A percentile compares a stretch with the other conserved stretches of the same genome.
Evolutionary conservation across 2,888 invertebrate species (phyloP).

Genomic region (Campaea margaritaria): DNA sequence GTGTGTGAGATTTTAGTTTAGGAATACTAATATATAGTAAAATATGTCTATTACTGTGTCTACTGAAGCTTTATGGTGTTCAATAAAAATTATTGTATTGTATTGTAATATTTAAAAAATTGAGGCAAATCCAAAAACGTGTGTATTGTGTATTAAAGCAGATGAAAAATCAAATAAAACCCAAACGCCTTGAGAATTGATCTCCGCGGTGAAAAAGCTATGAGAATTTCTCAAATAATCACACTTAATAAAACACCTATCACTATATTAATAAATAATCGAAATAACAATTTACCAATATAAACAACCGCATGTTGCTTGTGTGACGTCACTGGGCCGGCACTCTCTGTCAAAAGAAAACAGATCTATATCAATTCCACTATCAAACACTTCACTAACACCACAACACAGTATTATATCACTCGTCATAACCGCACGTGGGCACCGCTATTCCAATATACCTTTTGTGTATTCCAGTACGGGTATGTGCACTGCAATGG

Average conservation of each 20-base stretch:
- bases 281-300: constrained; percentile 64
- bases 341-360: constrained; percentile 80
- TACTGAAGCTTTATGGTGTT: too few relatives aligned
- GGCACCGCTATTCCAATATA: constrained; percentile 42
- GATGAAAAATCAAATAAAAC: too few relatives aligned
- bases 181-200: too few relatives aligned
- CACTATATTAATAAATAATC: not conserved
- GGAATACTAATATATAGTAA: too few relatives aligned
- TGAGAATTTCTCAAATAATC: too few relatives aligned
- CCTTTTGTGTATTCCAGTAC: constrained; percentile 55
- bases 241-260: not conserved
- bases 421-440: constrained; percentile 40
- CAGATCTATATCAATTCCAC: constrained; percentile 52
- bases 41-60: too few relatives aligned
- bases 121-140: too few relatives aligned
- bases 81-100: too few relatives aligned
- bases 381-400: constrained; percentile 47
- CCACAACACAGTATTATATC: constrained; percentile 50
- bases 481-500: constrained; percentile 76
- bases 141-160: too few relatives aligned
- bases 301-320: constrained; percentile 74
- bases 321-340: constrained; percentile 52
- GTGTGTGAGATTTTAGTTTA: too few relatives aligned
- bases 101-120: too few relatives aligned
- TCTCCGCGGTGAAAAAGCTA: too few relatives aligned